phyloP scores from a whole-genome alignment of 2,113 vertebrate species.

The Menidia beryllina region DNA sequence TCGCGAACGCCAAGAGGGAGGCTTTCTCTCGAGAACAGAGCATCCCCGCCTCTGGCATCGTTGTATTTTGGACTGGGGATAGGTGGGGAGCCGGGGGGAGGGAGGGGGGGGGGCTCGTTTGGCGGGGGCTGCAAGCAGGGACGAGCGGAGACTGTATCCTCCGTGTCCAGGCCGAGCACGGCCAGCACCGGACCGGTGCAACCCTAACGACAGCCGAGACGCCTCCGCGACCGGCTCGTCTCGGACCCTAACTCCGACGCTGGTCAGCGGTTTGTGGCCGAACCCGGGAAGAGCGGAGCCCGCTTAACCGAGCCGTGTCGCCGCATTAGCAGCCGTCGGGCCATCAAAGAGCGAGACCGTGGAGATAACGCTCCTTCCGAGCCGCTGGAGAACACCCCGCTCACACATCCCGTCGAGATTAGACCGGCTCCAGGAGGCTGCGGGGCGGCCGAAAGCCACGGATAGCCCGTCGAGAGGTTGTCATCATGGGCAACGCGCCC shows the following conservation, averaged over 20 bases:
- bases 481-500: constrained; percentile 94
- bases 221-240: constrained; percentile 20
- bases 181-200: constrained; percentile 59
- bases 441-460: constrained; percentile 66
- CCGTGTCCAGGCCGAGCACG: constrained; percentile 63
- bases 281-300: constrained; percentile 30
- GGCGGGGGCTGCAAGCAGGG: constrained; percentile 68
- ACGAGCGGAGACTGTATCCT: constrained; percentile 62
- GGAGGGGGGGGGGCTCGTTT: constrained; percentile 61
- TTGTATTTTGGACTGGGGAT: constrained; percentile 53
- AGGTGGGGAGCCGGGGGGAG: constrained; percentile 63
- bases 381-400: constrained; percentile 40
- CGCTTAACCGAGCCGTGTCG: constrained; percentile 25
- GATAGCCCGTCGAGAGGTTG: constrained; percentile 73
- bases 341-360: constrained; percentile 27
- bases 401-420: constrained; percentile 42
- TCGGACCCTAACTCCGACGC: constrained; percentile 28
- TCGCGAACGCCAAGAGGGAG: constrained; percentile 14
- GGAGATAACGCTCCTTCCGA: constrained; percentile 25
- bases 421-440: constrained; percentile 61
- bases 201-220: constrained; percentile 25
- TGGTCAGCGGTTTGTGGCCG: constrained; percentile 23
- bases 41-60: constrained; percentile 35
- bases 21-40: constrained; percentile 20
- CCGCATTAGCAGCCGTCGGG: constrained; percentile 61